These are phyloP conservation scores for Microcebus ravelobensis DNA, from an alignment of 2,113 vertebrate species.

Conservation along the genomic window DNA sequence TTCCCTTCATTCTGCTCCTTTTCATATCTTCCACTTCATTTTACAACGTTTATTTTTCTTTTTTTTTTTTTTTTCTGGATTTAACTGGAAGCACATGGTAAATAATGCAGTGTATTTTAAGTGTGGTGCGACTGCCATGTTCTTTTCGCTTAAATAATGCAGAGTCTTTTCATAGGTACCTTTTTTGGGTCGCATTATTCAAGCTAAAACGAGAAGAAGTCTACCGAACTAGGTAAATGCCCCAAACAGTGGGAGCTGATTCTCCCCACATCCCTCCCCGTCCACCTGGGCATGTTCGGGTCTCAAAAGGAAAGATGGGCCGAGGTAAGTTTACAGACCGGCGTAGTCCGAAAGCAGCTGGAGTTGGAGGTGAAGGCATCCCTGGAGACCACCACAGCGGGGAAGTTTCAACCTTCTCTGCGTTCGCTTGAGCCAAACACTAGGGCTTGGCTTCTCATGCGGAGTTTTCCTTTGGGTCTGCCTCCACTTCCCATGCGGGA, in stretches of 20 bases:
- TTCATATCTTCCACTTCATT: not conserved
- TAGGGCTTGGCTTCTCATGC: not conserved
- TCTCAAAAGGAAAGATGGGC: not conserved
- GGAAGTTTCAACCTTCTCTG: not conserved
- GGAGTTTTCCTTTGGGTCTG: not conserved
- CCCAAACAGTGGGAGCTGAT: not conserved
- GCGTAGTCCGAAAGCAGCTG: not conserved
- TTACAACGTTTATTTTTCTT: not conserved
- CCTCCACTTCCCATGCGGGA: not conserved
- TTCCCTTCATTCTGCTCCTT: not conserved
- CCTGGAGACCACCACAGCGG: not conserved
- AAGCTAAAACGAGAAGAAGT: conserved; percentile 55
- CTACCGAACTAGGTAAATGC: conserved; percentile 11
- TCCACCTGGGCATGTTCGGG: not conserved
- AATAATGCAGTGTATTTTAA: conserved; percentile 63
- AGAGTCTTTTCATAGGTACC: conserved; percentile 46
- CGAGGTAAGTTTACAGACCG: not conserved
- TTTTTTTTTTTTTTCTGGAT: not conserved
- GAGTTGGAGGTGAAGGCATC: not conserved
- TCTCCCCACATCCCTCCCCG: not conserved
- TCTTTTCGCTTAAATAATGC: conserved; percentile 48
- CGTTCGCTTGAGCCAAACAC: not conserved
- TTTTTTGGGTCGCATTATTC: conserved; percentile 53
- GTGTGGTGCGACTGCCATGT: conserved; percentile 12
- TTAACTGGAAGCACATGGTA: conserved; percentile 29